Conservation (phyloP, 2,113 vertebrate genomes). For the Odocoileus virginianus region DNA sequence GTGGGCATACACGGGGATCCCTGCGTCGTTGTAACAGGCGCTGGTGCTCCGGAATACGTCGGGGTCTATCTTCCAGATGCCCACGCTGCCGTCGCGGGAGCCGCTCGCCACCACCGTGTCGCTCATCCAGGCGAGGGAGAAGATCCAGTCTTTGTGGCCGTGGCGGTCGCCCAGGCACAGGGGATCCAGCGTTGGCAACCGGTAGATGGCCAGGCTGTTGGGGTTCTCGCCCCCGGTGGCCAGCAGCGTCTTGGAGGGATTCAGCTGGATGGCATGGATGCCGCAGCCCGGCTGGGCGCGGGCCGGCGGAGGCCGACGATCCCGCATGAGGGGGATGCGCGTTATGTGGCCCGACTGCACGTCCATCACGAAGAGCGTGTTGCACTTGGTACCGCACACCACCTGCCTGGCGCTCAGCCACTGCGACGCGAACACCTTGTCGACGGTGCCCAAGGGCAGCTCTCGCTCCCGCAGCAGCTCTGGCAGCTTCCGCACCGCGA, state of each 20-base stretch:
- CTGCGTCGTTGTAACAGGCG: constrained; percentile 78
- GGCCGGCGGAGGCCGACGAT: neutral
- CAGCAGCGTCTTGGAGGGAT: constrained; percentile 63
- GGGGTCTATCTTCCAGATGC: constrained; percentile 91
- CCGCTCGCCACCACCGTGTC: constrained; percentile 72
- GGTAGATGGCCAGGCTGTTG: constrained; percentile 60
- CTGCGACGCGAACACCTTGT: constrained; percentile 65
- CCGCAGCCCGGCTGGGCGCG: neutral
- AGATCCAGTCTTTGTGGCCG: constrained; percentile 58
- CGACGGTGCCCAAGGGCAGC: constrained; percentile 47
- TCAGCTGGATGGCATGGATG: constrained; percentile 60
- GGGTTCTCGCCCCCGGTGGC: constrained; percentile 58
- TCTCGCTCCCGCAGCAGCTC: constrained; percentile 31
- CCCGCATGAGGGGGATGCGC: constrained; percentile 34
- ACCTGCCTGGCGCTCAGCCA: constrained; percentile 67
- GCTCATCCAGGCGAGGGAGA: constrained; percentile 53
- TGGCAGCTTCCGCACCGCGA: neutral
- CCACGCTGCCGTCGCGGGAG: constrained; percentile 94
- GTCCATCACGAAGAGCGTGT: constrained; percentile 59
- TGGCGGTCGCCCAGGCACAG: constrained; percentile 50
- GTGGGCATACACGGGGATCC: constrained; percentile 88
- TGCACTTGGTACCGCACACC: constrained; percentile 68
- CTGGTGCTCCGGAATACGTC: constrained; percentile 81
- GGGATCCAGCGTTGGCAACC: constrained; percentile 50
- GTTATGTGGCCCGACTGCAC: neutral